Evolutionary conservation across 2,797 vertebrate genomes (phyloP).

Genomic region (Onychomys arenicola): DNA sequence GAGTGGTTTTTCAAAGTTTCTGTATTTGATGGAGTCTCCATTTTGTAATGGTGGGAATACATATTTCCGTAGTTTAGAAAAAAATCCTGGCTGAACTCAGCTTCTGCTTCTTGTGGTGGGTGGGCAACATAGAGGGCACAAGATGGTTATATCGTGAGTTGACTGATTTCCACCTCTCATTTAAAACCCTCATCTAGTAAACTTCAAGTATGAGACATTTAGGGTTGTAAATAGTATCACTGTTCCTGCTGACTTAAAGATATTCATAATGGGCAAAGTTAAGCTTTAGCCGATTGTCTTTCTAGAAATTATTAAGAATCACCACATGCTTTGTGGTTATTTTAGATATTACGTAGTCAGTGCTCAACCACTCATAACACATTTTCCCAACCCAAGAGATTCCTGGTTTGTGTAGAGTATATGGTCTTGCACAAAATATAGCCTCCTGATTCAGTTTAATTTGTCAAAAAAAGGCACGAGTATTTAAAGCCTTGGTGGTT

Average conservation of each 20-base stretch:
- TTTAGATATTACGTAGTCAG: slow-evolving; percentile 72
- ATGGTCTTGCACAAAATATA: slow-evolving; percentile 89
- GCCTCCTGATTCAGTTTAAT: slow-evolving; percentile 88
- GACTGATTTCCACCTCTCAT: background rate
- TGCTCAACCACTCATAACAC: slow-evolving; percentile 81
- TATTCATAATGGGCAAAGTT: slow-evolving; percentile 73
- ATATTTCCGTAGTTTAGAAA: slow-evolving; percentile 81
- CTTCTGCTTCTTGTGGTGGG: slow-evolving; percentile 83
- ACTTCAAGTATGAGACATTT: slow-evolving; percentile 75
- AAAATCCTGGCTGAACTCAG: slow-evolving; percentile 76
- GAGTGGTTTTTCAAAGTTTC: slow-evolving; percentile 88
- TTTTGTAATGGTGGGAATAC: slow-evolving; percentile 86
- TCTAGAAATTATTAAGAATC: slow-evolving; percentile 72
- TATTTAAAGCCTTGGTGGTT: slow-evolving; percentile 84
- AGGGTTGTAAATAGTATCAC: slow-evolving; percentile 64
- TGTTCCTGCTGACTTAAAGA: slow-evolving; percentile 77
- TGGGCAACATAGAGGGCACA: slow-evolving; percentile 81
- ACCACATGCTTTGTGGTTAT: slow-evolving; percentile 74
- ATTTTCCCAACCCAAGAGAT: slow-evolving; percentile 85
- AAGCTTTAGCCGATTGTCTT: slow-evolving; percentile 76
- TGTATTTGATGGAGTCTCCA: slow-evolving; percentile 81
- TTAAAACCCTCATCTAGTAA: slow-evolving; percentile 67
- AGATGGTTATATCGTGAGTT: slow-evolving; percentile 61
- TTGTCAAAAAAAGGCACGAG: slow-evolving; percentile 83
- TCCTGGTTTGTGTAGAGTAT: slow-evolving; percentile 86